phyloP scores from a whole-genome alignment of 2,113 vertebrate species.

The Nanorana parkeri region DNA sequence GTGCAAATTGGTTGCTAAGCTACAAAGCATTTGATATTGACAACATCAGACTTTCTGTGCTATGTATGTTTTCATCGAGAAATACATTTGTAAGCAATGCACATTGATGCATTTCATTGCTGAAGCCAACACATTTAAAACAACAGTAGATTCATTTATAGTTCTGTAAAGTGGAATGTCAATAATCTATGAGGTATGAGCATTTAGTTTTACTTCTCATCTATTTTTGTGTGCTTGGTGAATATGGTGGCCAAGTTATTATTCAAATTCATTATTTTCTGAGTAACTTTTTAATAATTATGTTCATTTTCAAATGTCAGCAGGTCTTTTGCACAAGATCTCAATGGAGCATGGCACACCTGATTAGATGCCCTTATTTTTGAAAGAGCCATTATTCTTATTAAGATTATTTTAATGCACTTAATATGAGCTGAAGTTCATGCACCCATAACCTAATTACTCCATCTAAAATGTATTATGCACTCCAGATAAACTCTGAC shows the following conservation, averaged over 20 bases:
- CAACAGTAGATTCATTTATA: not conserved
- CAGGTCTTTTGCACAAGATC: conserved; percentile 63
- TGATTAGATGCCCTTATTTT: conserved; percentile 66
- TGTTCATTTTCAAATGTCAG: conserved; percentile 66
- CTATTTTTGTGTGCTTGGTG: not conserved
- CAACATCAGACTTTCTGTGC: conserved; percentile 10
- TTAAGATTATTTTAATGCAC: conserved; percentile 66
- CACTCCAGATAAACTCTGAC: conserved; percentile 55
- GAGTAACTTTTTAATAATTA: conserved; percentile 68
- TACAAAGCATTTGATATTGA: conserved; percentile 17
- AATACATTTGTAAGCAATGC: conserved; percentile 1
- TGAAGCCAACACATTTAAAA: not conserved
- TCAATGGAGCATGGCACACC: conserved; percentile 62
- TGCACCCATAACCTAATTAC: conserved; percentile 59
- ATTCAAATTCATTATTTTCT: conserved; percentile 66
- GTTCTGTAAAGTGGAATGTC: not conserved
- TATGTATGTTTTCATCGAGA: conserved; percentile 2
- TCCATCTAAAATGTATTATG: conserved; percentile 59
- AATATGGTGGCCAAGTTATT: conserved; percentile 3
- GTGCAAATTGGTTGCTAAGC: conserved; percentile 10
- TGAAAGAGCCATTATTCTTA: conserved; percentile 69
- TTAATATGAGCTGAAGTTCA: conserved; percentile 65
- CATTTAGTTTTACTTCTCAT: not conserved
- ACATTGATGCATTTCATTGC: conserved; percentile 1
- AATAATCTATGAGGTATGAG: not conserved